These are phyloP conservation scores for Tiliqua scincoides DNA, from an alignment of 2,113 vertebrate genomes.

Conservation along the genomic window DNA sequence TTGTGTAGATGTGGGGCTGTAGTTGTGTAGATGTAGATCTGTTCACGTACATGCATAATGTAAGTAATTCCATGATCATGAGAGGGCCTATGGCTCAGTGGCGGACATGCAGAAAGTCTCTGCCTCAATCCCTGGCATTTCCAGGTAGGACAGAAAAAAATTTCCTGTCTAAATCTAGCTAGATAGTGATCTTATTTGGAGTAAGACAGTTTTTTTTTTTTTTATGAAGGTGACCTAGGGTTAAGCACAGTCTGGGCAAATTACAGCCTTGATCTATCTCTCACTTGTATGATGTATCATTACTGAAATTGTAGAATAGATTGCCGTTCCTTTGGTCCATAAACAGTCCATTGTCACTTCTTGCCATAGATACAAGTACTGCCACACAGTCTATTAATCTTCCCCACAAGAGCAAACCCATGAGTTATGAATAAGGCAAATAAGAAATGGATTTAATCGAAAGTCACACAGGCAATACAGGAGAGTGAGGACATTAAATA, in stretches of 20 bases:
- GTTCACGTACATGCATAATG: neutral
- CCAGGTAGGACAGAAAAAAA: too few species aligned
- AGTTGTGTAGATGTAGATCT: too few species aligned
- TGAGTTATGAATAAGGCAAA: conserved; percentile 20
- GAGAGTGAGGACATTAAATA: conserved; percentile 7
- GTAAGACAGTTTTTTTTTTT: too few species aligned
- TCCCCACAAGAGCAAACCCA: conserved; percentile 43
- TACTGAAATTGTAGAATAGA: conserved; percentile 19
- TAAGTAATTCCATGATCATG: too few species aligned
- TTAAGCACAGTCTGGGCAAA: neutral
- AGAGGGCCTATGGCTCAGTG: too few species aligned
- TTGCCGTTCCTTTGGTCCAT: conserved; percentile 37
- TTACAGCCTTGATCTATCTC: conserved; percentile 12
- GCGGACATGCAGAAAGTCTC: too few species aligned
- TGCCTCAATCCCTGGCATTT: too few species aligned
- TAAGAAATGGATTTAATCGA: conserved; percentile 31
- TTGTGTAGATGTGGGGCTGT: neutral
- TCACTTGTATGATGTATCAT: conserved; percentile 28
- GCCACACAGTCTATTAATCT: conserved; percentile 45
- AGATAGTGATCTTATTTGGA: too few species aligned
- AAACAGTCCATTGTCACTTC: conserved; percentile 41
- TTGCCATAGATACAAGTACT: conserved; percentile 38
- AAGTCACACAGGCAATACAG: conserved; percentile 20
- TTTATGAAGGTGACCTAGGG: neutral
- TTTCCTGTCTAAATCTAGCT: too few species aligned